Evolutionary conservation across 1,140 invertebrate genomes (phyloP).

Genomic region (Zaprionus capensis): DNA sequence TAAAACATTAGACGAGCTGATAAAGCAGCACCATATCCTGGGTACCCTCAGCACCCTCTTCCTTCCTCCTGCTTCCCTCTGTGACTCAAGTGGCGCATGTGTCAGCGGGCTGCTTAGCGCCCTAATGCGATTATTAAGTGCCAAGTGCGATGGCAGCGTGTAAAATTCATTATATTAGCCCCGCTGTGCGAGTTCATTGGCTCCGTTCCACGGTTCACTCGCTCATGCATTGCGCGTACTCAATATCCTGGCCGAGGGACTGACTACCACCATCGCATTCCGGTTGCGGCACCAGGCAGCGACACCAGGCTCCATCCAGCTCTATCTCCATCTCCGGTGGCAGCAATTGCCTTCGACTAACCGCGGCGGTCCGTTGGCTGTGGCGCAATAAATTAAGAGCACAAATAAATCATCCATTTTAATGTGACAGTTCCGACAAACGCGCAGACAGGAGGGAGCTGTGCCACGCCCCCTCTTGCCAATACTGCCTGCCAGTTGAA

Average conservation of each 20-base stretch:
- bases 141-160: slow-evolving; percentile 72
- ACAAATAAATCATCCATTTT: slow-evolving; percentile 83
- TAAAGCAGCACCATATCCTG: slow-evolving; percentile 49
- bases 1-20: slow-evolving; percentile 71
- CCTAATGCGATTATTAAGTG: slow-evolving; percentile 82
- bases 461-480: not conserved
- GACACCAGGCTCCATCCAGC: not conserved
- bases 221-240: slow-evolving; percentile 78
- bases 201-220: slow-evolving; percentile 40
- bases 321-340: slow-evolving; percentile 6
- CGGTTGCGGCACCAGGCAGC: too few species aligned
- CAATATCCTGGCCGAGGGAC: slow-evolving; percentile 62
- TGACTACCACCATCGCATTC: not conserved
- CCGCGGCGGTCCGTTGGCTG: slow-evolving; percentile 49
- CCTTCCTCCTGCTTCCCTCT: not conserved
- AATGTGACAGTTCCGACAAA: slow-evolving; percentile 83
- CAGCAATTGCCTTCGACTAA: slow-evolving; percentile 24
- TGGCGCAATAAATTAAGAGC: slow-evolving; percentile 78
- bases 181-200: slow-evolving; percentile 45
- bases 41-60: not conserved
- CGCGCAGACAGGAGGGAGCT: slow-evolving; percentile 27
- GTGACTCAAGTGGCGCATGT: slow-evolving; percentile 23
- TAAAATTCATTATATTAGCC: slow-evolving; percentile 80
- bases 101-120: slow-evolving; percentile 74
- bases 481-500: not conserved